A percentile compares a stretch with the other conserved stretches of the same genome.
phyloP scores from a whole-genome alignment of 2,113 vertebrate species.

The Entomyzon cyanotis region DNA sequence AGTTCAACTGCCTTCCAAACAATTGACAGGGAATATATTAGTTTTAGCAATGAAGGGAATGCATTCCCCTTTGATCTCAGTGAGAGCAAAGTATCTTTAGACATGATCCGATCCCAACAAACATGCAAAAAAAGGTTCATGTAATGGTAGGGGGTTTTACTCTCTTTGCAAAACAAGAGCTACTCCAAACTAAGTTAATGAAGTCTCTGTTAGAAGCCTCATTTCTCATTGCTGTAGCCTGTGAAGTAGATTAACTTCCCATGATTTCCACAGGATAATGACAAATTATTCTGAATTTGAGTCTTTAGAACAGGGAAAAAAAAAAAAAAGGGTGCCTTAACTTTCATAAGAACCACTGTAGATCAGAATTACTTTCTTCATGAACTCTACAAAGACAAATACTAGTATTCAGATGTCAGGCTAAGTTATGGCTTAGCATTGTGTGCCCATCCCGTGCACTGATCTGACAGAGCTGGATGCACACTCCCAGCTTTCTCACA shows the following conservation, averaged over 20 bases:
- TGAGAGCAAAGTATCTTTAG: neutral
- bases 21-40: constrained; percentile 11
- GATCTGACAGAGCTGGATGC: neutral
- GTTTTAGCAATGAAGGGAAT: neutral
- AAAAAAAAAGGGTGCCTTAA: neutral
- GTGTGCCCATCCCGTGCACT: neutral
- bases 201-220: neutral
- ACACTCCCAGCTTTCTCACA: neutral
- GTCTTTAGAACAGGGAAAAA: neutral
- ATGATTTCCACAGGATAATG: neutral
- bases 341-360: neutral
- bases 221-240: neutral
- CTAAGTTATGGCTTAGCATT: neutral
- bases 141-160: neutral
- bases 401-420: neutral
- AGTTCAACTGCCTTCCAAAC: neutral
- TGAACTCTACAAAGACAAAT: neutral
- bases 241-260: neutral
- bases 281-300: neutral
- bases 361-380: neutral
- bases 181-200: neutral
- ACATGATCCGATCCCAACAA: neutral
- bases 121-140: neutral
- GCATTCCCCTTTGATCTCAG: neutral
- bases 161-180: neutral